Conservation (phyloP, 2,888 invertebrate species). For the Troides oblongomaculatus region DNA sequence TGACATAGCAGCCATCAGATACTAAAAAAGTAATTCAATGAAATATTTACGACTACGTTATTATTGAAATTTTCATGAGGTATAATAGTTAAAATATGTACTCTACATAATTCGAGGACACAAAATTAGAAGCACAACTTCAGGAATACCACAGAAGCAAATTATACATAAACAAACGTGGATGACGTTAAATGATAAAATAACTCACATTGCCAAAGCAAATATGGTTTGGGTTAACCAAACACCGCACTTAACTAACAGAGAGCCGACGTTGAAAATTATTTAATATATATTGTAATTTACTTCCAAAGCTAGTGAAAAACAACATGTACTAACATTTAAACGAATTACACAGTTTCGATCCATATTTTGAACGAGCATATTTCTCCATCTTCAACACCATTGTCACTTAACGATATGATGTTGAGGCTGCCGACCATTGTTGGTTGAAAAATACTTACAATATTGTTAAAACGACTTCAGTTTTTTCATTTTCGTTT, state of each 20-base stretch:
- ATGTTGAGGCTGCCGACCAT: too few relatives aligned
- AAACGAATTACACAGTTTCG: neutral
- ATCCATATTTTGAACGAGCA: too few relatives aligned
- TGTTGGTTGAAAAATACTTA: too few relatives aligned
- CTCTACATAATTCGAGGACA: neutral
- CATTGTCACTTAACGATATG: too few relatives aligned
- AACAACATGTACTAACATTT: neutral
- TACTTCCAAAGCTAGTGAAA: neutral
- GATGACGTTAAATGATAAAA: constrained; percentile 22
- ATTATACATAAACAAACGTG: constrained; percentile 21
- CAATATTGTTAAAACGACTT: too few relatives aligned
- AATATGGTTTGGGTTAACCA: constrained; percentile 57
- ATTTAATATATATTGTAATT: neutral
- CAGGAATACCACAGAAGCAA: neutral
- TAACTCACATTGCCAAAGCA: constrained; percentile 34
- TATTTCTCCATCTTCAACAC: too few relatives aligned
- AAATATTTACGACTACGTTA: too few relatives aligned
- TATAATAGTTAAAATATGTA: neutral
- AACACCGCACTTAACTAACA: constrained; percentile 42
- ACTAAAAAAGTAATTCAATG: too few relatives aligned
- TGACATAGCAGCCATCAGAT: too few relatives aligned
- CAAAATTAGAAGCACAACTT: neutral
- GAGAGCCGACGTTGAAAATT: neutral
- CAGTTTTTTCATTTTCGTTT: neutral
- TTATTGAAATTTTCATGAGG: too few relatives aligned